These are phyloP conservation scores for Epinephelus malabaricus DNA, from an alignment of 2,797 vertebrate genomes.

Conservation along the genomic window DNA sequence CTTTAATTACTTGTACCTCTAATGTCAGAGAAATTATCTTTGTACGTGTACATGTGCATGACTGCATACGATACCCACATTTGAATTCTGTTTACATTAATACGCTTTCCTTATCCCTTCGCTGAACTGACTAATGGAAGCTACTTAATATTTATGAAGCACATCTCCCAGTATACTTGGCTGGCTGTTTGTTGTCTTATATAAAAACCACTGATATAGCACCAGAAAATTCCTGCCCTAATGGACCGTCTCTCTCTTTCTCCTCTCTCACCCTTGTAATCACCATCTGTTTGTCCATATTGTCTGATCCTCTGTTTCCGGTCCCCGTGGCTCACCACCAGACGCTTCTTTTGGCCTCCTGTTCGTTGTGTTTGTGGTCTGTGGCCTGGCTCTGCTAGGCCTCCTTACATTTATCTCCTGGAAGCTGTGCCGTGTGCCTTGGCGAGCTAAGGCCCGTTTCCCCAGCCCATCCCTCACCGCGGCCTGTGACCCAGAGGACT, in stretches of 20 bases:
- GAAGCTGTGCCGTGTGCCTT: conserved; percentile 95
- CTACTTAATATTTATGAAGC: conserved; percentile 74
- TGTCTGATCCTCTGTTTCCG: conserved; percentile 72
- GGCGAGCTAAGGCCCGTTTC: conserved; percentile 90
- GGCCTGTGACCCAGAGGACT: conserved; percentile 68
- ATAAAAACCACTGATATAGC: conserved; percentile 54
- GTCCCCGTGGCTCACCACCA: conserved; percentile 78
- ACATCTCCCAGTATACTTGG: conserved; percentile 29
- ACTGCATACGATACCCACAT: background rate
- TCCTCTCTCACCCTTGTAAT: conserved; percentile 61
- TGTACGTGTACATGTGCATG: conserved; percentile 15
- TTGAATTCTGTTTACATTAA: conserved; percentile 57
- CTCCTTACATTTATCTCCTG: conserved; percentile 94
- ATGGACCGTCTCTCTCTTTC: conserved; percentile 62
- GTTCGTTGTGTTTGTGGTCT: conserved; percentile 91
- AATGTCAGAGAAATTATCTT: background rate
- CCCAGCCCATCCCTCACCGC: conserved; percentile 80
- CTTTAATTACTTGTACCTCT: conserved; percentile 65
- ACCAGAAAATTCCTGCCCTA: conserved; percentile 50
- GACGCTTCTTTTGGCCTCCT: conserved; percentile 94
- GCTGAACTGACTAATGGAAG: conserved; percentile 57
- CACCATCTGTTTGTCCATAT: conserved; percentile 88
- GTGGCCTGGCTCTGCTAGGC: conserved; percentile 94
- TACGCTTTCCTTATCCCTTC: conserved; percentile 27
- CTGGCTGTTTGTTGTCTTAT: conserved; percentile 33